A percentile compares a stretch with the other conserved stretches of the same genome.
phyloP scores from a whole-genome alignment of 2,113 vertebrate species.

The Passer domesticus region DNA sequence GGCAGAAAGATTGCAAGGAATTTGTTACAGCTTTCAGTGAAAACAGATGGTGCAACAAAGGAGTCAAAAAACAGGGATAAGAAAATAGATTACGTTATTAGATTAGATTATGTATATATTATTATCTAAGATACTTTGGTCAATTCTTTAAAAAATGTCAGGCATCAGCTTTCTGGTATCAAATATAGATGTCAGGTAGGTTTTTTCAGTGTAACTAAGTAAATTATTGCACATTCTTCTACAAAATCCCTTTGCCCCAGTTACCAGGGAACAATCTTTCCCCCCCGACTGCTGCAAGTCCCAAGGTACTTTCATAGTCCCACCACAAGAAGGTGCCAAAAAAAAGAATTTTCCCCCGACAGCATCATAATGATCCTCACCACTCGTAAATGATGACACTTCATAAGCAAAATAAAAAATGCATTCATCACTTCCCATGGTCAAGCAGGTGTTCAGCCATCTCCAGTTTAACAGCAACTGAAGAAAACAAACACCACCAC shows the following conservation, averaged over 20 bases:
- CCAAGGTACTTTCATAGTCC: neutral
- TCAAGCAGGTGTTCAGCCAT: neutral
- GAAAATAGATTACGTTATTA: neutral
- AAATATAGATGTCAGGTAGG: neutral
- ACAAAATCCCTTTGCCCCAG: neutral
- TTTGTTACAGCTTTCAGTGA: neutral
- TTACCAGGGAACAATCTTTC: neutral
- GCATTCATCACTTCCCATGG: neutral
- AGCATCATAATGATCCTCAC: neutral
- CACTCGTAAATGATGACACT: neutral
- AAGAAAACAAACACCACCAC: neutral
- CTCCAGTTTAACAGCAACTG: neutral
- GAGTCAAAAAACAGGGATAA: neutral
- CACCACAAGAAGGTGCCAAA: neutral
- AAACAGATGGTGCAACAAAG: neutral
- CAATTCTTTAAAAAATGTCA: neutral
- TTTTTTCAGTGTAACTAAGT: neutral
- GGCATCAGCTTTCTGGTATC: neutral
- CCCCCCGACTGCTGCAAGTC: neutral
- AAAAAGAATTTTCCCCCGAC: neutral
- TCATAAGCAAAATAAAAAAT: neutral
- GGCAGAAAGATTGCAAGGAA: neutral
- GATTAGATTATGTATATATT: neutral
- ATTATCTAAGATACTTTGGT: neutral
- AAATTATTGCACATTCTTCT: neutral